These are phyloP conservation scores for Stramonita haemastoma DNA, from an alignment of 2,888 invertebrate genomes.

Conservation along the genomic window DNA sequence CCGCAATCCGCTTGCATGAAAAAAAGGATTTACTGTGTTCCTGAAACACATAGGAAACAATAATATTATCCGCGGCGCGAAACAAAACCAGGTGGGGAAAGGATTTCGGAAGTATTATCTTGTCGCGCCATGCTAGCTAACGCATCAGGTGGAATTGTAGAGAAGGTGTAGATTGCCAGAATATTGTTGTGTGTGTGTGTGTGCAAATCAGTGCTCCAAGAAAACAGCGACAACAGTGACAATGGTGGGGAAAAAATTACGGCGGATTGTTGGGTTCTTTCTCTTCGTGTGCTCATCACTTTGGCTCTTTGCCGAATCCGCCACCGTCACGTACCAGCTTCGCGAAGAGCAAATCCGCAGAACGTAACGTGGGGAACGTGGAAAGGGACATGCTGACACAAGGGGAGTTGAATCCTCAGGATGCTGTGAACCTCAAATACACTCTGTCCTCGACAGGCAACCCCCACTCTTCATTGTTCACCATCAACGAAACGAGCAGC, in stretches of 20 bases:
- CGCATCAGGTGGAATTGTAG: too few species aligned
- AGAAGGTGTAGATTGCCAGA: too few species aligned
- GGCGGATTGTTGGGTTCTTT: neutral
- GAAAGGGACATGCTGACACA: slow-evolving; percentile 60
- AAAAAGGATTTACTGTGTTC: too few species aligned
- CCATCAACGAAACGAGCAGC: slow-evolving; percentile 58
- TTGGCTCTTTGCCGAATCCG: neutral
- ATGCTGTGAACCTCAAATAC: slow-evolving; percentile 61
- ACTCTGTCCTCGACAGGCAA: slow-evolving; percentile 60
- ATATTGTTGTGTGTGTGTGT: too few species aligned
- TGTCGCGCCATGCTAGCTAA: too few species aligned
- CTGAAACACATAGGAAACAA: neutral
- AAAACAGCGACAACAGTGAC: neutral
- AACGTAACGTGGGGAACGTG: slow-evolving; percentile 62
- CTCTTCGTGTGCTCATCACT: neutral
- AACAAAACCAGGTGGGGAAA: neutral
- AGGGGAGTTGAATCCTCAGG: slow-evolving; percentile 56
- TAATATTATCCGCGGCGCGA: neutral
- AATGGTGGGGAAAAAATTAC: neutral
- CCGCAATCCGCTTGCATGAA: neutral
- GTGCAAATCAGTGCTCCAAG: neutral
- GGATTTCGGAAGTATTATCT: too few species aligned
- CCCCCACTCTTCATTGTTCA: slow-evolving; percentile 57
- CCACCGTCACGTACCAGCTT: slow-evolving; percentile 44
- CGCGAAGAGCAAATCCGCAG: slow-evolving; percentile 49